Evolutionary conservation across 2,888 invertebrate species (phyloP).

Genomic region (Heteropelma amictum): DNA sequence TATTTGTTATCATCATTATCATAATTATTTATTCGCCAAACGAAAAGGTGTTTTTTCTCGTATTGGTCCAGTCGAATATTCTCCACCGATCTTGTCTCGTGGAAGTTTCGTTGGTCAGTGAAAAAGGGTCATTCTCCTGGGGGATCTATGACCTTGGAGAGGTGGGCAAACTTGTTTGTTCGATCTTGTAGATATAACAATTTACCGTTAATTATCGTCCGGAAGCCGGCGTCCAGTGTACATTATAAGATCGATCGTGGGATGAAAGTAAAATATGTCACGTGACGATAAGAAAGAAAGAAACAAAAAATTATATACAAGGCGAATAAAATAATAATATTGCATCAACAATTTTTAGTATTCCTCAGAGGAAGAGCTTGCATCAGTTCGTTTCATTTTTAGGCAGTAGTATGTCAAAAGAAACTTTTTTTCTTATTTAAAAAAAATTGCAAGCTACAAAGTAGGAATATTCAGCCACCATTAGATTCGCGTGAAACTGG

Average conservation of each 20-base stretch:
- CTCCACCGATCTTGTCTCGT: neutral
- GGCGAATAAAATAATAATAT: too few species aligned
- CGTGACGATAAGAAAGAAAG: neutral
- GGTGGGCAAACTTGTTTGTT: neutral
- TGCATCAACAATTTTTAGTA: too few species aligned
- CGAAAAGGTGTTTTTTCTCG: constrained; percentile 28
- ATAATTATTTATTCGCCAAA: too few species aligned
- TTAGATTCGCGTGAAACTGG: too few species aligned
- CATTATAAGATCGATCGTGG: constrained; percentile 2
- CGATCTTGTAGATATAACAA: constrained; percentile 4
- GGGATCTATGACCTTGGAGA: neutral
- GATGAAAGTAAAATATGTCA: neutral
- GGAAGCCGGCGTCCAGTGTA: neutral
- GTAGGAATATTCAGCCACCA: too few species aligned
- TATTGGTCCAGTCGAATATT: neutral
- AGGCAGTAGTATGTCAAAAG: too few species aligned
- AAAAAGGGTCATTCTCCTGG: neutral
- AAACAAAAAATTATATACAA: too few species aligned
- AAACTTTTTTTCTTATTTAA: too few species aligned
- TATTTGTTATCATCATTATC: too few species aligned
- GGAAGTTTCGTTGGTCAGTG: neutral
- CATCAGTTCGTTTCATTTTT: too few species aligned
- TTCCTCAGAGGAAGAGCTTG: too few species aligned
- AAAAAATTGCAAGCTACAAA: too few species aligned
- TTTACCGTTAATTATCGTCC: constrained; percentile 14